Conservation (phyloP, 2,113 vertebrate genomes). For the Chamaetylas fuelleborni region DNA sequence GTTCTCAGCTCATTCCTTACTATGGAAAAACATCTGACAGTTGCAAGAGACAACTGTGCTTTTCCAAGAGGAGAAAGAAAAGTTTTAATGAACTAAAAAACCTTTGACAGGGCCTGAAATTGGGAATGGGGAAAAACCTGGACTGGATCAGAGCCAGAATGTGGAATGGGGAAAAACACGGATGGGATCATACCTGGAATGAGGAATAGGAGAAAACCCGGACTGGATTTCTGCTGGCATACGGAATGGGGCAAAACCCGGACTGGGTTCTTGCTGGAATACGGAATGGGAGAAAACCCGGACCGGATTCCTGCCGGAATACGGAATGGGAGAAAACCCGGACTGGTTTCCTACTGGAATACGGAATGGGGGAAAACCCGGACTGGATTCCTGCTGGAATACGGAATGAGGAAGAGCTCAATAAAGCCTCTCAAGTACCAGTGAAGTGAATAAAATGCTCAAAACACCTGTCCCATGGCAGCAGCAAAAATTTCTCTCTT, state of each 20-base stretch:
- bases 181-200: fast-evolving
- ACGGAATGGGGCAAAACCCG: fast-evolving
- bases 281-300: fast-evolving
- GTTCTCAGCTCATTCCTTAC: not conserved
- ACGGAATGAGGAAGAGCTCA: not conserved
- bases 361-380: fast-evolving
- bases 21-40: not conserved
- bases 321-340: not conserved
- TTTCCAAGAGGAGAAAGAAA: not conserved
- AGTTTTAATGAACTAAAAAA: not conserved
- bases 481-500: not conserved
- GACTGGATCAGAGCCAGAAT: not conserved
- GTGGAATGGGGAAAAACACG: fast-evolving
- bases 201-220: no score
- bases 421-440: not conserved
- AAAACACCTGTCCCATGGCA: not conserved
- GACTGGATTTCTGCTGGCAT: no score
- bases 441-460: not conserved
- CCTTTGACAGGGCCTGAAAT: fast-evolving
- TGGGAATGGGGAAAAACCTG: fast-evolving
- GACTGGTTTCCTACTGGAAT: not conserved
- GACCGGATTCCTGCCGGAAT: not conserved
- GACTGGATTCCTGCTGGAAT: not conserved
- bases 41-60: not conserved
- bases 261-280: not conserved